Evolutionary conservation across 2,888 invertebrate genomes (phyloP), one percentile per base, ranked within the genome.

Genomic region (Ametastegia equiseti): DNA sequence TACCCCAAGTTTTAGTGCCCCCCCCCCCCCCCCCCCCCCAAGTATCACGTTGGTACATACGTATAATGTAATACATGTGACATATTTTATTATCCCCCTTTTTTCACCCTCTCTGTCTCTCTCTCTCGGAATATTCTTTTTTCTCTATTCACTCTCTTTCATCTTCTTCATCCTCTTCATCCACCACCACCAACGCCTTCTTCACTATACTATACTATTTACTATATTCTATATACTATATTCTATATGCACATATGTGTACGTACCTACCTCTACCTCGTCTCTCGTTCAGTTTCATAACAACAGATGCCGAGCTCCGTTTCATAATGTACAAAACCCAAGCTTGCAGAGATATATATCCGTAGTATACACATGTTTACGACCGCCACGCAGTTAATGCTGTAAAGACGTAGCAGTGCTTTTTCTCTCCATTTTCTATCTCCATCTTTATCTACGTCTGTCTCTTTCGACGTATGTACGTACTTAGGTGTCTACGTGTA

Each of bases 111-210:
- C 50, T 73, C 80, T 79, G 75, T 81, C 30, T 57, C n/a, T 54
- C 63, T 45, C 42, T 19, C 7, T 50, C 5, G 7, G 19, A 19
- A 11, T 54, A 0, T 54, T 47, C 30, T 69, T 39, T 42, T 39
- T 30, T 30, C 50, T 73, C 73, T 79, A 65, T 19, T 69, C 57
- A 65, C 30, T 75, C 50, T 47, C 80, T 71, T 36, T 82, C 30
- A 54, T 69, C 65, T 75, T 65, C 36, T 67, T 23, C 45, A 50
- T 23, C 50, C 63, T 36, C 71, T 30, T 23, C 73, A 36, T 57
- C 45, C 47, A 71, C 78, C 77, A 54, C 69, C 63, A 15, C 30
- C 15, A n/a, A n/a, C n/a, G n/a, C n/a, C n/a, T n/a, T n/a, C n/a
- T n/a, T n/a, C n/a, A n/a, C n/a, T n/a, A n/a, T n/a, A n/a, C n/a